phyloP scores from a whole-genome alignment of 2,113 vertebrate species.

The Merops nubicus region DNA sequence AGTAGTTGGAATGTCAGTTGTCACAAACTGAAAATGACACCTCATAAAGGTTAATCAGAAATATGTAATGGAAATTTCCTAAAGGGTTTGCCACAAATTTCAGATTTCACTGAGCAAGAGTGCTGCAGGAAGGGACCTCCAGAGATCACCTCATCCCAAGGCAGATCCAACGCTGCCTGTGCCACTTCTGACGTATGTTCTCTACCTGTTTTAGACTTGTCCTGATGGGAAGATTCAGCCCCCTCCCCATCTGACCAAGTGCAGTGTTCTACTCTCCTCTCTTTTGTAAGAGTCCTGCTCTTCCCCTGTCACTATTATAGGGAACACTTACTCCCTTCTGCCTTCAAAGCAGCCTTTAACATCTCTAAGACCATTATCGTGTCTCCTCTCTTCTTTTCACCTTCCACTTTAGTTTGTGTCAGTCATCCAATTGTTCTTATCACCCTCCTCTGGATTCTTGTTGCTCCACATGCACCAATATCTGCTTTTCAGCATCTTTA shows the following conservation, averaged over 20 bases:
- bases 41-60: neutral
- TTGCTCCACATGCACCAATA: no score
- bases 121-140: neutral
- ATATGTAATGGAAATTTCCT: neutral
- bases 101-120: neutral
- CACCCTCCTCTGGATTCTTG: neutral
- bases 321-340: neutral
- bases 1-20: neutral
- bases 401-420: neutral
- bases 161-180: neutral
- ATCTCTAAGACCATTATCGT: neutral
- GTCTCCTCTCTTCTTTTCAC: neutral
- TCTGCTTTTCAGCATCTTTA: neutral
- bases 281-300: neutral
- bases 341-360: neutral
- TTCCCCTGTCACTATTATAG: neutral
- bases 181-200: neutral
- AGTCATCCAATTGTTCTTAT: accelerated
- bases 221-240: neutral
- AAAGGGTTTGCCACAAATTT: neutral
- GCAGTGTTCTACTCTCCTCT: accelerated
- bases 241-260: accelerated
- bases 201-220: neutral
- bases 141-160: neutral
- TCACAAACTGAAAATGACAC: neutral